phyloP scores from a whole-genome alignment of 2,797 vertebrate species.

The Pangasius krempfi region DNA sequence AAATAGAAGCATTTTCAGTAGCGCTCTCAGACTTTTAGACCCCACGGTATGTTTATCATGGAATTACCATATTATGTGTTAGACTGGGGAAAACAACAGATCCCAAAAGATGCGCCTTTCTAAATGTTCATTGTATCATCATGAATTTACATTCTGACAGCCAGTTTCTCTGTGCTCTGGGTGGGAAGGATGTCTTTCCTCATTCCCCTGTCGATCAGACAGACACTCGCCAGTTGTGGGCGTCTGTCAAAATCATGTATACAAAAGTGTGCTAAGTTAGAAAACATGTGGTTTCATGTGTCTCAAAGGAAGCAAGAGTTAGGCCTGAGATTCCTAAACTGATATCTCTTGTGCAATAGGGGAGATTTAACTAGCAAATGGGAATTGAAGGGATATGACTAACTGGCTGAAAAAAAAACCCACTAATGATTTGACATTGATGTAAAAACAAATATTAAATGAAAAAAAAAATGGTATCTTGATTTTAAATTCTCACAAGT shows the following conservation, averaged over 20 bases:
- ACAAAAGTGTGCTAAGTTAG: conserved; percentile 9
- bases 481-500: not conserved
- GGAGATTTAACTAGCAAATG: not conserved
- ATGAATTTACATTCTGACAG: conserved; percentile 1
- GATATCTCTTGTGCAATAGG: not conserved
- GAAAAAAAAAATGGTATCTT: not conserved
- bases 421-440: not conserved
- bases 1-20: not conserved
- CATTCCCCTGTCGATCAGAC: conserved; percentile 9
- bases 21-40: not conserved
- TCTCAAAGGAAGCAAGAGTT: not conserved
- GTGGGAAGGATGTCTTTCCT: not conserved
- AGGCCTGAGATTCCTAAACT: not conserved
- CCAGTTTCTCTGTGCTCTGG: not conserved
- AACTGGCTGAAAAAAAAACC: not conserved
- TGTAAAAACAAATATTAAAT: not conserved
- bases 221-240: conserved; percentile 6
- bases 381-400: not conserved
- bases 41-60: not conserved
- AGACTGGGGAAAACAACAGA: not conserved
- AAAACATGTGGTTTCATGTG: not conserved
- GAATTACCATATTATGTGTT: not conserved
- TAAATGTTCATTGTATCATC: not conserved
- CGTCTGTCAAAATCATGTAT: not conserved
- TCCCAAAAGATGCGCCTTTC: not conserved